A percentile compares a stretch with the other conserved stretches of the same genome.
These are phyloP conservation scores for Fulica atra DNA, from an alignment of 2,113 vertebrate genomes.

Conservation along the genomic window DNA sequence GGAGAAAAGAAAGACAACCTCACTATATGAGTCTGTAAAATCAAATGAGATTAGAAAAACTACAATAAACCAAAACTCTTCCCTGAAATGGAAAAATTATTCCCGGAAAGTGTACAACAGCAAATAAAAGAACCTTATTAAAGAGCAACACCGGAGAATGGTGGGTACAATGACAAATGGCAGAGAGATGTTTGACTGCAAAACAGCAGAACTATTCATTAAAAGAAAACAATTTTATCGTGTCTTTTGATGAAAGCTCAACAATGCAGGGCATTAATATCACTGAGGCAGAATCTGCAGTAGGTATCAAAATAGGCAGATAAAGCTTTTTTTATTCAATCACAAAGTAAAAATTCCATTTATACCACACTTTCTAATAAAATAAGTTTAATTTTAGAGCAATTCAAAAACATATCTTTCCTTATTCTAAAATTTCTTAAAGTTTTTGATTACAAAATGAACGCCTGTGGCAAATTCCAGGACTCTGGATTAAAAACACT, in stretches of 20 bases:
- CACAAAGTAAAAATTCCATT: constrained; percentile 10
- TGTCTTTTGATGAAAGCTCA: constrained; percentile 43
- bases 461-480: background rate
- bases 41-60: constrained; percentile 65
- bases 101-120: constrained; percentile 43
- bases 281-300: background rate
- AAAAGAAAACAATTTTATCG: constrained; percentile 54
- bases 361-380: background rate
- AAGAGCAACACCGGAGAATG: constrained; percentile 17
- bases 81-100: constrained; percentile 57
- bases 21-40: constrained; percentile 51
- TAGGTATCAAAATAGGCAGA: constrained; percentile 8
- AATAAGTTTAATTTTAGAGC: background rate
- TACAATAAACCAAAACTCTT: constrained; percentile 59
- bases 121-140: constrained; percentile 52
- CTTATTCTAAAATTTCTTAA: background rate
- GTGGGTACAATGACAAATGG: constrained; percentile 56
- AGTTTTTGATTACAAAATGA: background rate
- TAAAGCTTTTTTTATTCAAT: constrained; percentile 18
- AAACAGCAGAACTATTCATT: constrained; percentile 65
- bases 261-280: constrained; percentile 28
- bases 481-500: background rate
- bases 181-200: constrained; percentile 28
- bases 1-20: constrained; percentile 35
- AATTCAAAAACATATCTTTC: background rate